Conservation (phyloP, 1,140 invertebrate species). For the Zaprionus capensis region DNA sequence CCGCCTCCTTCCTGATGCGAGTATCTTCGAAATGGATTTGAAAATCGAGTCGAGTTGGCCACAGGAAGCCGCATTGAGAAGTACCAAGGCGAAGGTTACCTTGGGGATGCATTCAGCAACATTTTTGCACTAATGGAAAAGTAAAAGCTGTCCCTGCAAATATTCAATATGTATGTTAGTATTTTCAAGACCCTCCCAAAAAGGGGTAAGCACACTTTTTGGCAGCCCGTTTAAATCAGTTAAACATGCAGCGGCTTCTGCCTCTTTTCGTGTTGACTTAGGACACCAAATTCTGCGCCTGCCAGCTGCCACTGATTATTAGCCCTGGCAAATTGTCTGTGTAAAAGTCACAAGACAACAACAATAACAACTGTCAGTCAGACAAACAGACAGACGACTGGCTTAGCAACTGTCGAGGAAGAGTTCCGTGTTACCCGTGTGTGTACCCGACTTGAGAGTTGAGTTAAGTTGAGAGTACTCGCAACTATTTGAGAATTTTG, state of each 20-base stretch:
- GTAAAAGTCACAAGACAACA: conserved; percentile 42
- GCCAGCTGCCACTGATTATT: conserved; percentile 58
- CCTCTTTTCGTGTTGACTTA: conserved; percentile 59
- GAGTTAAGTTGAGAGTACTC: conserved; percentile 28
- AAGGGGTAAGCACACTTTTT: conserved; percentile 40
- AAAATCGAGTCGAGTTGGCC: conserved; percentile 49
- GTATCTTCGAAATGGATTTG: conserved; percentile 73
- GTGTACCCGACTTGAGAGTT: neutral
- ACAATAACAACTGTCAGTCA: conserved; percentile 16
- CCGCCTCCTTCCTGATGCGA: conserved; percentile 21
- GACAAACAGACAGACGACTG: conserved; percentile 37
- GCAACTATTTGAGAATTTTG: conserved; percentile 68
- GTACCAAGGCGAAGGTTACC: conserved; percentile 66
- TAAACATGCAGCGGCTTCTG: conserved; percentile 39
- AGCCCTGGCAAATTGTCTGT: conserved; percentile 42
- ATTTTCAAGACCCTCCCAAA: conserved; percentile 28
- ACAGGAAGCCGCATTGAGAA: conserved; percentile 22
- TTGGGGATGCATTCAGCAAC: conserved; percentile 74
- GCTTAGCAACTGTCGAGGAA: conserved; percentile 26
- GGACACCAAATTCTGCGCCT: conserved; percentile 50
- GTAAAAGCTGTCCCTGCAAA: conserved; percentile 64
- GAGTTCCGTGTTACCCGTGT: conserved; percentile 8
- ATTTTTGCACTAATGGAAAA: conserved; percentile 76
- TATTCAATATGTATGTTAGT: conserved; percentile 7
- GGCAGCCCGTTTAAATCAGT: conserved; percentile 57